Evolutionary conservation across 2,797 vertebrate genomes (phyloP).

Genomic region (Holocentrus rufus): DNA sequence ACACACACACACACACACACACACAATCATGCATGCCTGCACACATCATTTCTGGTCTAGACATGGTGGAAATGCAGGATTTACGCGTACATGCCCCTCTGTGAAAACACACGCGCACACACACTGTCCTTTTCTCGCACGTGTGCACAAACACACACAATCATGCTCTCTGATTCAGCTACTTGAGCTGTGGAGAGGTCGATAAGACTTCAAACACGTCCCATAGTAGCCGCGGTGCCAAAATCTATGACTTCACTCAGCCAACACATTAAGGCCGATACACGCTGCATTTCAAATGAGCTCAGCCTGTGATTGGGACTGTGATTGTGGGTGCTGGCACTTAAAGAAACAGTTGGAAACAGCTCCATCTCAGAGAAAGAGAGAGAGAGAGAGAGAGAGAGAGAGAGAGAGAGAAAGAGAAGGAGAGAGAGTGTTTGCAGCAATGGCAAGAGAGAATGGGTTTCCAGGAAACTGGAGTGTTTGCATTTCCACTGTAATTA

Average conservation of each 20-base stretch:
- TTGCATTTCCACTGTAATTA: slow-evolving; percentile 56
- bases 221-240: slow-evolving; percentile 44
- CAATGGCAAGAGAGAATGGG: slow-evolving; percentile 14
- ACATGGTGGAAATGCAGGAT: slow-evolving; percentile 7
- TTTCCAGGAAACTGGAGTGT: slow-evolving; percentile 63
- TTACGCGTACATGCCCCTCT: slow-evolving; percentile 35
- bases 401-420: not conserved
- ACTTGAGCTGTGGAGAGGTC: slow-evolving; percentile 32
- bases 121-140: not conserved
- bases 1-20: slow-evolving; percentile 5
- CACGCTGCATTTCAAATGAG: slow-evolving; percentile 28
- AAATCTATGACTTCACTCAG: slow-evolving; percentile 32
- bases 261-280: slow-evolving; percentile 25
- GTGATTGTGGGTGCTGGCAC: slow-evolving; percentile 11
- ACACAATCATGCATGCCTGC: not conserved
- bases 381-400: not conserved
- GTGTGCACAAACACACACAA: slow-evolving; percentile 12
- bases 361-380: slow-evolving; percentile 13
- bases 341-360: slow-evolving; percentile 32
- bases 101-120: not conserved
- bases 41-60: not conserved
- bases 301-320: slow-evolving; percentile 12
- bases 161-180: slow-evolving; percentile 42
- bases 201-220: slow-evolving; percentile 57
- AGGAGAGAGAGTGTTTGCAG: slow-evolving; percentile 1